Percentiles rank a stretch among this genome's conserved stretches.
Evolutionary conservation across 2,888 invertebrate species (phyloP).

Genomic region (Pilophorus perplexus): DNA sequence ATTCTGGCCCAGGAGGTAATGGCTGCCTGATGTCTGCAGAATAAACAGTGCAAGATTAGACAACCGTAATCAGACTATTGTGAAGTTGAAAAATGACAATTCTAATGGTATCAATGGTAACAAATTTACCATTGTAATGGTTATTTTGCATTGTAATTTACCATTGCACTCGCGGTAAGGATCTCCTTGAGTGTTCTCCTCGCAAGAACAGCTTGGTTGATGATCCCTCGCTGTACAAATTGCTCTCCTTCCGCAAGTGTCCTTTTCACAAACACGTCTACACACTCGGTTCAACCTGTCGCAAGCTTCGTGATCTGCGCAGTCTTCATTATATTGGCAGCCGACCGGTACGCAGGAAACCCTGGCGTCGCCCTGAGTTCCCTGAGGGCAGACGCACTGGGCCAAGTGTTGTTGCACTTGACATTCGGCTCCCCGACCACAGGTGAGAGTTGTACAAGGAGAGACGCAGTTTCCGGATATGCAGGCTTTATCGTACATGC

Average conservation of each 20-base stretch:
- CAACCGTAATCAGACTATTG: too few relatives aligned
- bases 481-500: conserved; percentile 81
- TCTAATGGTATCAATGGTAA: too few relatives aligned
- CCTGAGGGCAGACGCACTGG: conserved; percentile 78
- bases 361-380: conserved; percentile 57
- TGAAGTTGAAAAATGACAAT: too few relatives aligned
- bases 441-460: conserved; percentile 67
- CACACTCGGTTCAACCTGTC: conserved; percentile 80
- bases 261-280: conserved; percentile 76
- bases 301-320: conserved; percentile 79
- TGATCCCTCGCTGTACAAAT: conserved; percentile 72
- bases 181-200: conserved; percentile 72
- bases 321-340: conserved; percentile 87
- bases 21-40: neutral
- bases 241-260: conserved; percentile 75
- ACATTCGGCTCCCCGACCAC: conserved; percentile 78
- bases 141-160: too few relatives aligned
- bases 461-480: conserved; percentile 74
- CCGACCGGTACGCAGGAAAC: conserved; percentile 77
- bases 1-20: conserved; percentile 61
- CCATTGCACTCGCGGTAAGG: conserved; percentile 68
- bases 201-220: conserved; percentile 74
- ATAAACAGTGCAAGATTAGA: neutral
- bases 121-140: too few relatives aligned
- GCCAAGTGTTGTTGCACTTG: conserved; percentile 71